Evolutionary conservation across 2,113 vertebrate genomes (phyloP).

Genomic region (Marcusenius ussheri): DNA sequence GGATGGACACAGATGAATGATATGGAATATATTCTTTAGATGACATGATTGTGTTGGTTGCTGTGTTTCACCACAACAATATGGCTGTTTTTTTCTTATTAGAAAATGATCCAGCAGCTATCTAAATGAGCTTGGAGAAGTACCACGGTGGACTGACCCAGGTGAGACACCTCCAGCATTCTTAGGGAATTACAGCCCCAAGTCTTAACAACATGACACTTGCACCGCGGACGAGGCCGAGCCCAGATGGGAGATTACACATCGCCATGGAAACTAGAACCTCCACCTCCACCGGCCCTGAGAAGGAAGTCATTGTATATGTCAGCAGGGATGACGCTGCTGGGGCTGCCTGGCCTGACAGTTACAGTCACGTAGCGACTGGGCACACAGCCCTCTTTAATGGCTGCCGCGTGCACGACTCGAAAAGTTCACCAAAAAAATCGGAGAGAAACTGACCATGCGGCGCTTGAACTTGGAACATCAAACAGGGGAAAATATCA

Average conservation of each 20-base stretch:
- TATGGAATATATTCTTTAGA: not conserved
- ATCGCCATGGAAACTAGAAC: conserved; percentile 35
- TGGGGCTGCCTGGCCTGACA: not conserved
- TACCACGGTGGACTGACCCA: not conserved
- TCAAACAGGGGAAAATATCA: not conserved
- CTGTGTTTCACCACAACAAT: not conserved
- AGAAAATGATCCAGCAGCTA: not conserved
- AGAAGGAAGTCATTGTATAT: conserved; percentile 22
- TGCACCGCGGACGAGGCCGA: not conserved
- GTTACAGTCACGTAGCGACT: not conserved
- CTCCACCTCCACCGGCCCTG: conserved; percentile 1
- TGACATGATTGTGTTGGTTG: not conserved
- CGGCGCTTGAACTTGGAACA: not conserved
- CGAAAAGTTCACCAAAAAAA: not conserved
- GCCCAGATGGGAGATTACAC: conserved; percentile 26
- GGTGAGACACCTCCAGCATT: not conserved
- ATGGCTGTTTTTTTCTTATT: not conserved
- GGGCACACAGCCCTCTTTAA: not conserved
- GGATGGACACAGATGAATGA: not conserved
- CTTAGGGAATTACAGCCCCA: not conserved
- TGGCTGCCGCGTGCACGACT: not conserved
- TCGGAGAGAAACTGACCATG: not conserved
- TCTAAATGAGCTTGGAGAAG: not conserved
- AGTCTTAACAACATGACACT: not conserved
- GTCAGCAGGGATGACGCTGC: conserved; percentile 3